These are phyloP conservation scores for Cryptoprocta ferox DNA, from an alignment of 2,797 vertebrate genomes.

Conservation along the genomic window DNA sequence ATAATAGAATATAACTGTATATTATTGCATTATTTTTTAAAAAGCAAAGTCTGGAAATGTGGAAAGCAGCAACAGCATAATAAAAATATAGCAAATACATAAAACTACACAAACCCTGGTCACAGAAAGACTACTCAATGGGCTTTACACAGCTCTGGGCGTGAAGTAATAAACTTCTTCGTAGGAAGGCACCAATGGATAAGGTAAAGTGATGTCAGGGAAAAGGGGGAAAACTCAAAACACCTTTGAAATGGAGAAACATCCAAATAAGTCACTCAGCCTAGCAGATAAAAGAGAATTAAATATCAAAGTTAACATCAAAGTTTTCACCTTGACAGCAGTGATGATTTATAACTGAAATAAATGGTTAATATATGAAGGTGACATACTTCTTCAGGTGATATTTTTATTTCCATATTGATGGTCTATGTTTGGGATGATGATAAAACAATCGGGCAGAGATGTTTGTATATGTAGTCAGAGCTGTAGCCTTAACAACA, in stretches of 20 bases:
- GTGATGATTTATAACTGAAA: conserved; percentile 18
- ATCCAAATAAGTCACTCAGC: conserved; percentile 24
- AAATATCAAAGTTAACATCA: conserved; percentile 55
- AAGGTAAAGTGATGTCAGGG: not conserved
- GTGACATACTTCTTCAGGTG: not conserved
- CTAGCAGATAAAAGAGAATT: conserved; percentile 52
- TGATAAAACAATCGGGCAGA: not conserved
- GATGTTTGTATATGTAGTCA: not conserved
- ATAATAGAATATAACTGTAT: not conserved
- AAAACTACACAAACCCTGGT: not conserved
- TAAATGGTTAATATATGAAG: not conserved
- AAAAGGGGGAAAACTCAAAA: not conserved
- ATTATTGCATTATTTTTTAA: not conserved
- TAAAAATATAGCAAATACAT: not conserved
- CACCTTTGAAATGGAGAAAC: conserved; percentile 30
- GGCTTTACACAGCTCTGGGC: not conserved
- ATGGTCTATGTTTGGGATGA: not conserved
- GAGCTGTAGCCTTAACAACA: not conserved
- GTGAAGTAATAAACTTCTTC: not conserved
- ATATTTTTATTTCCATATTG: conserved; percentile 33
- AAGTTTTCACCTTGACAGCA: not conserved
- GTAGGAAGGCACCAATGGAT: not conserved
- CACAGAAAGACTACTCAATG: not conserved
- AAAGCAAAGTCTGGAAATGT: not conserved
- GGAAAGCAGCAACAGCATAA: not conserved